Percentiles rank a stretch among this genome's conserved stretches.
Evolutionary conservation across 2,888 invertebrate genomes (phyloP).

Genomic region (Polyommatus icarus): DNA sequence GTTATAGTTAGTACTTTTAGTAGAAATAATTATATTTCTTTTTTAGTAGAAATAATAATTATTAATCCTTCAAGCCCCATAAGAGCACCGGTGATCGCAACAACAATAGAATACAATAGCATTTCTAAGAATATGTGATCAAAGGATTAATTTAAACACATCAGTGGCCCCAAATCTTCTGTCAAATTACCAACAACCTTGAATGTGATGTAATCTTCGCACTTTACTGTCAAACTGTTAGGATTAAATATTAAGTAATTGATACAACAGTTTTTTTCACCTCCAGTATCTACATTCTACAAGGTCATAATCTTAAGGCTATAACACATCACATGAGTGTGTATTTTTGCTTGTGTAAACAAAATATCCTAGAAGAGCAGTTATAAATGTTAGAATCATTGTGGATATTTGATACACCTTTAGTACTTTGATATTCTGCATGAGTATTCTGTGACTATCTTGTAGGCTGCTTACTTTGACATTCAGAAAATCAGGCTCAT

Average conservation of each 20-base stretch:
- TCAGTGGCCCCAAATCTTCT: neutral
- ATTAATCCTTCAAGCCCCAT: too few relatives aligned
- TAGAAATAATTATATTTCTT: too few relatives aligned
- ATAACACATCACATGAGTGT: conserved; percentile 6
- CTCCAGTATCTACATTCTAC: neutral
- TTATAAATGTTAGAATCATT: conserved; percentile 35
- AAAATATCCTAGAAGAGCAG: conserved; percentile 33
- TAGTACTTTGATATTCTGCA: conserved; percentile 34
- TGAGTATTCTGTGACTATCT: conserved; percentile 35
- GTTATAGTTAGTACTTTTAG: too few relatives aligned
- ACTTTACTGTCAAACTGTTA: neutral
- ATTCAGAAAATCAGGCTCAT: conserved; percentile 36
- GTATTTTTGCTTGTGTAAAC: conserved; percentile 30
- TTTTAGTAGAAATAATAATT: too few relatives aligned
- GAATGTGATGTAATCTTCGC: neutral
- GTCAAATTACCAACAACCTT: neutral
- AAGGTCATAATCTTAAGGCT: neutral
- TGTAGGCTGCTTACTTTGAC: conserved; percentile 36
- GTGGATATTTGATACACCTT: conserved; percentile 36
- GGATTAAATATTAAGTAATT: neutral
- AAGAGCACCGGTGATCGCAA: too few relatives aligned
- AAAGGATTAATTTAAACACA: neutral
- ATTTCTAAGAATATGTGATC: too few relatives aligned
- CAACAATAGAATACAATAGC: too few relatives aligned
- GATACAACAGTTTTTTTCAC: neutral